Evolutionary conservation across 2,888 invertebrate species (phyloP), one percentile per base, ranked within the genome.

Genomic region (Malachius bipustulatus): DNA sequence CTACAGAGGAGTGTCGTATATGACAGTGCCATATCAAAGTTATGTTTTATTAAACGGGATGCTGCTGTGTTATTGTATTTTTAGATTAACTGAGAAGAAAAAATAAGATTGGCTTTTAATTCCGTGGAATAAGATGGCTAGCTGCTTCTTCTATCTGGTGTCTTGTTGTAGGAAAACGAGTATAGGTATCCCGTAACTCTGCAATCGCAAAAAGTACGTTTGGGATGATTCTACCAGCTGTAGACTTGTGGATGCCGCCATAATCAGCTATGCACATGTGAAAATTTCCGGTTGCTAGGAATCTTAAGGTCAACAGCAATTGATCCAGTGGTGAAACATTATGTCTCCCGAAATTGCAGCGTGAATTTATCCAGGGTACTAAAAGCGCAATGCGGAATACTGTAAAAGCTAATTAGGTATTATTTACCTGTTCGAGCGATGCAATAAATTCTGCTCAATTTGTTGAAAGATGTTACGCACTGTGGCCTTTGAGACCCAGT

Each of bases 301-400:
- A 32, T 32, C 32, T 9, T 13, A 32, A 24, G 13, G 13, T 13
- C 9, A 16, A 12, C n/a, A 32, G 19, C 2, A 32, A 16, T 19
- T 32, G 32, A 8, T 8, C 6, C 24, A 24, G 9, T 8, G 24
- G 24, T 9, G 6, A 6, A 24, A 24, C 24, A n/a, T 24, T 6
- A 9, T 24, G 24, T 6, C 9, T 24, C 9, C 24, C 9, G 9
- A 24, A 9, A 24, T 8, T 6, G 6, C 6, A 24, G 24, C 9
- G 6, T 6, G 9, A 6, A 8, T 24, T 24, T 24, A n/a, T n/a
- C n/a, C n/a, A n/a, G n/a, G n/a, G n/a, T n/a, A n/a, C n/a, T n/a
- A n/a, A n/a, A n/a, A n/a, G n/a, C n/a, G n/a, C n/a, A n/a, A n/a
- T n/a, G n/a, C n/a, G n/a, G n/a, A n/a, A n/a, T n/a, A n/a, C n/a